phyloP scores from a whole-genome alignment of 2,797 vertebrate genomes.

The Microhierax caerulescens region DNA sequence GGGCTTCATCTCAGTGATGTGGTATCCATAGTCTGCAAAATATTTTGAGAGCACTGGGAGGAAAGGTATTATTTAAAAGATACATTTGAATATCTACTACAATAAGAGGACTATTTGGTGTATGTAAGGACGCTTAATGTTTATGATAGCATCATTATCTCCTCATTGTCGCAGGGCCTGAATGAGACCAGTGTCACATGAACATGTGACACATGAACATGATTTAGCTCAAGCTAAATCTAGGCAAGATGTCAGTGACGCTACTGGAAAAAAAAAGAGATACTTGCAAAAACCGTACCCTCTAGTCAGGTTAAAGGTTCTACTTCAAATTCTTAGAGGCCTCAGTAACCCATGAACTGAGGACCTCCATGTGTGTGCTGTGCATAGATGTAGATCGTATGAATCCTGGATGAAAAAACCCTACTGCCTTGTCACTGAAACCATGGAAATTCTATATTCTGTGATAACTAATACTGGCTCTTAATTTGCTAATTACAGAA shows the following conservation, averaged over 20 bases:
- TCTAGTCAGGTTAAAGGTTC: not conserved
- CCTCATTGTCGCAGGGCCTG: not conserved
- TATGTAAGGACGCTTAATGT: not conserved
- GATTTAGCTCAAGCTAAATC: not conserved
- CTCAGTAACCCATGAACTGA: not conserved
- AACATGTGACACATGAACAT: not conserved
- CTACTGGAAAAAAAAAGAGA: not conserved
- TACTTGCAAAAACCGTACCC: not conserved
- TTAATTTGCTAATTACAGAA: not conserved
- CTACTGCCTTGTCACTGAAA: not conserved
- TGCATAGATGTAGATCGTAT: rapidly evolving
- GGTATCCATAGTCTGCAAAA: not conserved
- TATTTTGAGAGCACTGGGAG: not conserved
- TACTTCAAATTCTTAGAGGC: not conserved
- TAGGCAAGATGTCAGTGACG: not conserved
- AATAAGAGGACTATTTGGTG: not conserved
- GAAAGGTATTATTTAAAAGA: not conserved
- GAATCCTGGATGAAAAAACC: not conserved
- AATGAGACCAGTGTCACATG: not conserved
- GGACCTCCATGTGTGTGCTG: rapidly evolving
- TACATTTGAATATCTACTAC: not conserved
- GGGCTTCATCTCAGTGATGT: not conserved
- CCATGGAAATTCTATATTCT: not conserved
- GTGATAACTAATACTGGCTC: not conserved
- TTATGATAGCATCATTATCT: not conserved